These are phyloP conservation scores for Fistularia tabacaria DNA, from an alignment of 2,797 vertebrate genomes.

Conservation along the genomic window DNA sequence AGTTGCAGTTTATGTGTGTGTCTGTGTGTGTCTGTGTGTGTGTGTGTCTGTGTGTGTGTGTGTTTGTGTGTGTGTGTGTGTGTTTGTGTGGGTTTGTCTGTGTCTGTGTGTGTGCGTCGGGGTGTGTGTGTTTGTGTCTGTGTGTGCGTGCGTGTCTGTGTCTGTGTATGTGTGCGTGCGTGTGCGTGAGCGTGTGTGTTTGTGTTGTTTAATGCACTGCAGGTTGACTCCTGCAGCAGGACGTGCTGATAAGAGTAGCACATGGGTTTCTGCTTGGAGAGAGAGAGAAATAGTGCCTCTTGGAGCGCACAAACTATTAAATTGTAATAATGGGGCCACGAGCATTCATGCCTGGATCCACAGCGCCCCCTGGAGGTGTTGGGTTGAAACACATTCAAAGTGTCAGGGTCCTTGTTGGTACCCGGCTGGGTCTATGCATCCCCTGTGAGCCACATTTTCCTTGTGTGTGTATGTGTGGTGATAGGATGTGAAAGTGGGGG, in stretches of 20 bases:
- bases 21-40: constrained; percentile 36
- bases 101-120: constrained; percentile 18
- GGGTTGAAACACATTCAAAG: neutral
- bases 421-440: neutral
- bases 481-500: too few relatives aligned
- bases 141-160: constrained; percentile 32
- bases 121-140: constrained; percentile 15
- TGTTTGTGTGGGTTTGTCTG: constrained; percentile 34
- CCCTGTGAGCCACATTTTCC: too few relatives aligned
- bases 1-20: constrained; percentile 18
- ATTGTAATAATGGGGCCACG: constrained; percentile 69
- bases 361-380: constrained; percentile 70
- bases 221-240: constrained; percentile 76
- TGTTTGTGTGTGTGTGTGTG: constrained; percentile 37
- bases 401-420: constrained; percentile 4
- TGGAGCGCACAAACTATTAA: constrained; percentile 65
- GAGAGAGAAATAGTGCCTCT: constrained; percentile 60
- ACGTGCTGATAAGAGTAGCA: constrained; percentile 76
- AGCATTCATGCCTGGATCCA: constrained; percentile 58
- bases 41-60: constrained; percentile 16
- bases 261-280: constrained; percentile 57
- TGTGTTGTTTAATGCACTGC: constrained; percentile 75
- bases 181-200: constrained; percentile 24
- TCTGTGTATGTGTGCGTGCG: constrained; percentile 20
- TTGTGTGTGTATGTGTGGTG: too few relatives aligned